phyloP scores from a whole-genome alignment of 2,888 invertebrate genomes.

The Resseliella maxima region DNA sequence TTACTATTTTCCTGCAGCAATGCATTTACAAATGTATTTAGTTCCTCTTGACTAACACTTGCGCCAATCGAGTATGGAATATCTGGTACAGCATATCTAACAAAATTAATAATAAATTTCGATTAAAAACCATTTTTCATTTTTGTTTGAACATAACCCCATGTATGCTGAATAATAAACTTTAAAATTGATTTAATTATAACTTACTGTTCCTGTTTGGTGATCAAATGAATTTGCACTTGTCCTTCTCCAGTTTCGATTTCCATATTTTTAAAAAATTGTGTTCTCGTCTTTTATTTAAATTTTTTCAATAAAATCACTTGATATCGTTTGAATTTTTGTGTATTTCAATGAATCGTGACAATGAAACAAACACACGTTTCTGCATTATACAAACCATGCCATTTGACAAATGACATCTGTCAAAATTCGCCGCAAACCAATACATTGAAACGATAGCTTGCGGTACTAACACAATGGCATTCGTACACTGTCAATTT shows the following conservation, averaged over 20 bases:
- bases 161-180: background rate
- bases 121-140: slow-evolving; percentile 54
- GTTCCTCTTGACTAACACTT: slow-evolving; percentile 74
- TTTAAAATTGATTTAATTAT: background rate
- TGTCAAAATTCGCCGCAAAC: slow-evolving; percentile 54
- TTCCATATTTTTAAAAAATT: slow-evolving; percentile 62
- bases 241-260: slow-evolving; percentile 70
- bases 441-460: slow-evolving; percentile 4
- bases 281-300: background rate
- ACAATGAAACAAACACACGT: slow-evolving; percentile 45
- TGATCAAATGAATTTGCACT: slow-evolving; percentile 81
- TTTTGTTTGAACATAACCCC: slow-evolving; percentile 53
- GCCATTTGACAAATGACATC: slow-evolving; percentile 9
- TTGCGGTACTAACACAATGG: background rate
- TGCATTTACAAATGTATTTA: slow-evolving; percentile 84
- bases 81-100: slow-evolving; percentile 89
- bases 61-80: slow-evolving; percentile 85
- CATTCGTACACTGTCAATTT: background rate
- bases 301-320: background rate
- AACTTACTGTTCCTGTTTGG: slow-evolving; percentile 84
- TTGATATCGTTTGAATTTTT: background rate
- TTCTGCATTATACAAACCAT: slow-evolving; percentile 24
- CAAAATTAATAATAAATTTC: no score
- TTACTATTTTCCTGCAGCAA: slow-evolving; percentile 73
- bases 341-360: background rate